Evolutionary conservation across 2,888 invertebrate genomes (phyloP).

Genomic region (Latrodectus hesperus): DNA sequence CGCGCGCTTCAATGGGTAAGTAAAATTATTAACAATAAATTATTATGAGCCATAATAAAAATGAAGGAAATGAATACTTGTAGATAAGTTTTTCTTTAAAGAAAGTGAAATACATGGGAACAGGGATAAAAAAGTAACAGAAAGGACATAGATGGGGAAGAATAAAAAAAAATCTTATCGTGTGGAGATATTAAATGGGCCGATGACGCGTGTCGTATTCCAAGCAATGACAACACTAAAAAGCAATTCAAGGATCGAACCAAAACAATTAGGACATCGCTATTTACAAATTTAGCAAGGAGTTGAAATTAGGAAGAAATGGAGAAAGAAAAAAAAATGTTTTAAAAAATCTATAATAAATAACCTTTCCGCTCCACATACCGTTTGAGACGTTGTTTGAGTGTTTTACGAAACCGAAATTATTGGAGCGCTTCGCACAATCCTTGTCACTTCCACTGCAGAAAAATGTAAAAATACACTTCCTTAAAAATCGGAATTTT

Average conservation of each 20-base stretch:
- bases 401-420: slow-evolving; percentile 28
- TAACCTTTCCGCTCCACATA: slow-evolving; percentile 53
- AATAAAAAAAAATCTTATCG: too few relatives aligned
- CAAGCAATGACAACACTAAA: neutral
- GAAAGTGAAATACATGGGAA: too few relatives aligned
- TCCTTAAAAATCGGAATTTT: neutral
- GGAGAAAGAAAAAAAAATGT: neutral
- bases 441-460: neutral
- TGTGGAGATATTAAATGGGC: neutral
- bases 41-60: too few relatives aligned
- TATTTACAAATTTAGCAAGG: slow-evolving; percentile 27
- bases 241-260: slow-evolving; percentile 10
- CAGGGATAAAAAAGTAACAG: too few relatives aligned
- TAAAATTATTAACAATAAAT: too few relatives aligned
- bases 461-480: slow-evolving; percentile 1
- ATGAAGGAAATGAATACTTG: too few relatives aligned
- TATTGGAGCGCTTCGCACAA: slow-evolving; percentile 34
- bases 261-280: slow-evolving; percentile 49
- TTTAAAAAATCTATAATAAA: too few relatives aligned
- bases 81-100: too few relatives aligned
- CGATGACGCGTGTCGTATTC: neutral
- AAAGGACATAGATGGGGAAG: too few relatives aligned
- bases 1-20: too few relatives aligned
- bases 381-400: slow-evolving; percentile 25
- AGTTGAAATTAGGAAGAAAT: slow-evolving; percentile 16